Evolutionary conservation across 35 echinoderm and acorn worm species (phyloP).

Genomic region (Anneissia japonica): DNA sequence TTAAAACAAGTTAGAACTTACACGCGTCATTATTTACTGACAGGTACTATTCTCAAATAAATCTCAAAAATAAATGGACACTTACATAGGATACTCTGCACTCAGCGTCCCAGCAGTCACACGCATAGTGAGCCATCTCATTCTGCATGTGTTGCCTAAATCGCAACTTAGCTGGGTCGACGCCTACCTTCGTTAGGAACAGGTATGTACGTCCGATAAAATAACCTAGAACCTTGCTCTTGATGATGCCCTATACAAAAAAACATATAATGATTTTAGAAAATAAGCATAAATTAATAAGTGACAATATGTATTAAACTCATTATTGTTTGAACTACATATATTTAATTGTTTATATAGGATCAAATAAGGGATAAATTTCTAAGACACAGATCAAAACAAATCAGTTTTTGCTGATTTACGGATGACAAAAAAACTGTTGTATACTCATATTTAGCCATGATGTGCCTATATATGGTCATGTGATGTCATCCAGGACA

Average conservation of each 20-base stretch:
- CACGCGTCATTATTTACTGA: too few relatives aligned
- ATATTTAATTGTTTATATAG: too few relatives aligned
- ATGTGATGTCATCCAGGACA: too few relatives aligned
- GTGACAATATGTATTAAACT: background rate
- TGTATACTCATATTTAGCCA: too few relatives aligned
- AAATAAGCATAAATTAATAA: background rate
- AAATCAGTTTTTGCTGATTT: too few relatives aligned
- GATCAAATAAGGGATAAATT: too few relatives aligned
- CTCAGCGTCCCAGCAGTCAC: constrained; percentile 97
- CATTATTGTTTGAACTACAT: background rate
- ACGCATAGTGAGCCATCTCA: constrained; percentile 96
- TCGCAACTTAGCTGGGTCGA: constrained; percentile 68
- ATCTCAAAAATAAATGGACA: too few relatives aligned
- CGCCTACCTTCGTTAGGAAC: constrained; percentile 78
- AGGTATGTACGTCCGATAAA: constrained; percentile 82
- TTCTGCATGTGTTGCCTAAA: constrained; percentile 96
- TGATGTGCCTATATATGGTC: too few relatives aligned
- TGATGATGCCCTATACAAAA: constrained; percentile 63
- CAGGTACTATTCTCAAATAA: too few relatives aligned
- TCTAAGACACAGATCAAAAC: too few relatives aligned
- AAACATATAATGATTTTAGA: background rate
- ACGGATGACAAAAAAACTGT: too few relatives aligned
- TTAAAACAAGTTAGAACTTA: too few relatives aligned
- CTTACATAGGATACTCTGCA: constrained; percentile 94
- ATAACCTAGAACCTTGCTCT: constrained; percentile 74